These are phyloP conservation scores for Eclectus roratus DNA, from an alignment of 2,113 vertebrate species.

Conservation along the genomic window DNA sequence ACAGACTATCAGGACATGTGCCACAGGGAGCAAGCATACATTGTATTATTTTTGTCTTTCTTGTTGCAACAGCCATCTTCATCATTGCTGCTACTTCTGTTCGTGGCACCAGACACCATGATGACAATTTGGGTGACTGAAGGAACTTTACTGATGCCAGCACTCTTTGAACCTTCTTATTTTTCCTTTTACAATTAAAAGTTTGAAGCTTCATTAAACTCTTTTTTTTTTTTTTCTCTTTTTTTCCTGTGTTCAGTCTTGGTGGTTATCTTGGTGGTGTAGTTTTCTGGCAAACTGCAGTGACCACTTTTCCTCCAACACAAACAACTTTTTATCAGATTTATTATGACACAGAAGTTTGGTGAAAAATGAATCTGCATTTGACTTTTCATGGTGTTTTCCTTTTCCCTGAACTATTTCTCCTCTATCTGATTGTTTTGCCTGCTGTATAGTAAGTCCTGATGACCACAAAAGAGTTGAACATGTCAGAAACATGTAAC, in stretches of 20 bases:
- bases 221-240: neutral
- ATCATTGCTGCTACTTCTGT: neutral
- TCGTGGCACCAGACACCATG: neutral
- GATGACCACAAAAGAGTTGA: neutral
- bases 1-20: neutral
- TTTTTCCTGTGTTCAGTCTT: neutral
- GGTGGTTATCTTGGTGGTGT: neutral
- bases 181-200: neutral
- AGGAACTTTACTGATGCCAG: neutral
- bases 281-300: constrained; percentile 7
- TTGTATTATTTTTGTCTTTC: neutral
- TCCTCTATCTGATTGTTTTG: constrained; percentile 14
- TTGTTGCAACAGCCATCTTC: neutral
- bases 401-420: neutral
- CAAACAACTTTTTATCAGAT: constrained; percentile 7
- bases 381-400: constrained; percentile 20
- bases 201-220: neutral
- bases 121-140: neutral
- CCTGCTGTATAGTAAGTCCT: neutral
- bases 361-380: constrained; percentile 25
- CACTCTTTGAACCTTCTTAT: neutral
- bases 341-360: neutral
- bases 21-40: neutral
- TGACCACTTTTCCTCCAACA: neutral
- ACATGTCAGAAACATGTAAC: neutral